Evolutionary conservation across 2,888 invertebrate genomes (phyloP).

Genomic region (Andrena marginata): DNA sequence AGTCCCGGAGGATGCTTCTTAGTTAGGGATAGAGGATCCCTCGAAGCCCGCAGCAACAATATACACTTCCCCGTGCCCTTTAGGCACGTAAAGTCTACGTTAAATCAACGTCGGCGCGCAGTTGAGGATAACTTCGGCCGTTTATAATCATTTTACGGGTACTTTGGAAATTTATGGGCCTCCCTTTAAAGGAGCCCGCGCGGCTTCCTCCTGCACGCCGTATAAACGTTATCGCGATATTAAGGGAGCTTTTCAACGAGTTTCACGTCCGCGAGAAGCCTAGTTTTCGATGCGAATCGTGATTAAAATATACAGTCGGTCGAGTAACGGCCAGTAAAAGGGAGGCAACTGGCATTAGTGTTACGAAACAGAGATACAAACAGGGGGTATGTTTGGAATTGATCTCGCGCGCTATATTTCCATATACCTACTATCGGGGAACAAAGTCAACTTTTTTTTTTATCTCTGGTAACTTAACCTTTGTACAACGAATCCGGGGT

Average conservation of each 20-base stretch:
- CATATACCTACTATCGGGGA: not conserved
- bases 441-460: not conserved
- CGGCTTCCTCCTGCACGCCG: slow-evolving; percentile 45
- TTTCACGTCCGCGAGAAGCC: slow-evolving; percentile 16
- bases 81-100: slow-evolving; percentile 66
- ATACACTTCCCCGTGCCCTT: slow-evolving; percentile 55
- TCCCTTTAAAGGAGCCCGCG: slow-evolving; percentile 64
- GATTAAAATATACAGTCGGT: slow-evolving; percentile 28
- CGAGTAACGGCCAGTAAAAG: slow-evolving; percentile 29
- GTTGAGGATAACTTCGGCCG: slow-evolving; percentile 71
- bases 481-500: no score
- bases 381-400: not conserved
- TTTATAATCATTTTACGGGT: slow-evolving; percentile 74
- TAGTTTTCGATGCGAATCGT: slow-evolving; percentile 10
- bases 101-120: slow-evolving; percentile 71
- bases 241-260: slow-evolving; percentile 54
- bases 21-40: slow-evolving; percentile 56
- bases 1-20: slow-evolving; percentile 49
- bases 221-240: slow-evolving; percentile 70
- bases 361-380: not conserved
- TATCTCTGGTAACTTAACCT: no score
- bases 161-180: slow-evolving; percentile 68
- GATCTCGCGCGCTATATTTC: not conserved
- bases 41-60: slow-evolving; percentile 62
- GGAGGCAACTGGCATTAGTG: not conserved